Evolutionary conservation across 1,140 invertebrate species (phyloP).

Genomic region (Bombyx mandarina): DNA sequence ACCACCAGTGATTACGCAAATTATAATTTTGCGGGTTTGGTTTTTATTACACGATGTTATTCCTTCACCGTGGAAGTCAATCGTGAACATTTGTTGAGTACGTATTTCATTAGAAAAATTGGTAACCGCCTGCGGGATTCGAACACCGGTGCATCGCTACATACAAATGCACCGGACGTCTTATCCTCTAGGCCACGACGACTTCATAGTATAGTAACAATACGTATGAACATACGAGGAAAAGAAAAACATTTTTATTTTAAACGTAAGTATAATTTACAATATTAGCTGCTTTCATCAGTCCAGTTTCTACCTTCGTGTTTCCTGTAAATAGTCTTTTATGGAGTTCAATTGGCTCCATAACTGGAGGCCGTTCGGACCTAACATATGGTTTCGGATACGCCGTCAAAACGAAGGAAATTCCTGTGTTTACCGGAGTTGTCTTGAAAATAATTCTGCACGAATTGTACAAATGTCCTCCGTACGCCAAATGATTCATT

Average conservation of each 20-base stretch:
- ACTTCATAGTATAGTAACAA: too few relatives aligned
- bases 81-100: too few relatives aligned
- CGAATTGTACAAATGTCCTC: conserved; percentile 25
- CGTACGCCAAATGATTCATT: conserved; percentile 36
- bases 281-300: conserved; percentile 6
- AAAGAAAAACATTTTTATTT: neutral
- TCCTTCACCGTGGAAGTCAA: too few relatives aligned
- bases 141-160: too few relatives aligned
- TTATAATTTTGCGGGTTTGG: too few relatives aligned
- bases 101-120: too few relatives aligned
- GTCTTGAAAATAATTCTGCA: conserved; percentile 31
- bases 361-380: conserved; percentile 9
- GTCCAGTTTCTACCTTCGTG: conserved; percentile 14
- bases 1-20: too few relatives aligned
- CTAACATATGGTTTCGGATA: conserved; percentile 14
- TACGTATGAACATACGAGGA: neutral
- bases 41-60: too few relatives aligned
- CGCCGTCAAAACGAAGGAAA: conserved; percentile 10
- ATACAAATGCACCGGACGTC: too few relatives aligned
- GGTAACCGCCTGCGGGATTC: too few relatives aligned
- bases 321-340: conserved; percentile 25
- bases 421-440: conserved; percentile 19
- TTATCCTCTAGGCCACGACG: too few relatives aligned
- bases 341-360: conserved; percentile 6
- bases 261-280: conserved; percentile 4